Conservation (phyloP, 2,113 vertebrate genomes). For the Micronycteris hirsuta region DNA sequence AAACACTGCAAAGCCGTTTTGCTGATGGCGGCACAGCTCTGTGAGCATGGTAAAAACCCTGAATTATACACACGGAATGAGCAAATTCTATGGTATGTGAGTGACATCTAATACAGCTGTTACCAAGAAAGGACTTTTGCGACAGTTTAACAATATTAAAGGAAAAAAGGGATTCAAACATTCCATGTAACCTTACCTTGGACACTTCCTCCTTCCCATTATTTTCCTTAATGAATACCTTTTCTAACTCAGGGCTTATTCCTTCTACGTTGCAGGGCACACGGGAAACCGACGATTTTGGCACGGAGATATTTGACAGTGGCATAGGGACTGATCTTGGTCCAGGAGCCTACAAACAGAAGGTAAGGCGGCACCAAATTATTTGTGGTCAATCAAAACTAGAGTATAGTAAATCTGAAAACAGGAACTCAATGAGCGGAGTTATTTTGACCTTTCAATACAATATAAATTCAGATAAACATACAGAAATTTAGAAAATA, state of each 20-base stretch:
- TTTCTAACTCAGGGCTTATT: slow-evolving; percentile 96
- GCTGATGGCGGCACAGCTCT: neutral
- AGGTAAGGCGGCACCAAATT: neutral
- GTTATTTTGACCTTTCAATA: slow-evolving; percentile 25
- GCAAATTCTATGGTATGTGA: neutral
- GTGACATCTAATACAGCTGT: neutral
- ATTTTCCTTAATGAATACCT: slow-evolving; percentile 93
- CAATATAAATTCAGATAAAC: slow-evolving; percentile 23
- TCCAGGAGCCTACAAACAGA: slow-evolving; percentile 81
- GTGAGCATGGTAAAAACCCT: neutral
- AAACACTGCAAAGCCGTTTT: neutral
- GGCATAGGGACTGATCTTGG: slow-evolving; percentile 87
- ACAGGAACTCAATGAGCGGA: neutral
- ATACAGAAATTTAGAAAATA: neutral
- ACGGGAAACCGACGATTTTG: slow-evolving; percentile 89
- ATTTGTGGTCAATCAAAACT: neutral
- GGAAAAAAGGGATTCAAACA: neutral
- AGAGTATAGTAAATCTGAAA: neutral
- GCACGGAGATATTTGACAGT: slow-evolving; percentile 87
- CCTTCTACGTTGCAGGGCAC: slow-evolving; percentile 94
- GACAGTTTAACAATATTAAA: neutral
- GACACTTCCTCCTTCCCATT: slow-evolving; percentile 91
- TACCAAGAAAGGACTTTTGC: neutral
- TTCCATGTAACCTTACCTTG: slow-evolving; percentile 84
- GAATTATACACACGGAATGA: neutral